Evolutionary conservation across 2,113 vertebrate genomes (phyloP).

Genomic region (Gadus macrocephalus): DNA sequence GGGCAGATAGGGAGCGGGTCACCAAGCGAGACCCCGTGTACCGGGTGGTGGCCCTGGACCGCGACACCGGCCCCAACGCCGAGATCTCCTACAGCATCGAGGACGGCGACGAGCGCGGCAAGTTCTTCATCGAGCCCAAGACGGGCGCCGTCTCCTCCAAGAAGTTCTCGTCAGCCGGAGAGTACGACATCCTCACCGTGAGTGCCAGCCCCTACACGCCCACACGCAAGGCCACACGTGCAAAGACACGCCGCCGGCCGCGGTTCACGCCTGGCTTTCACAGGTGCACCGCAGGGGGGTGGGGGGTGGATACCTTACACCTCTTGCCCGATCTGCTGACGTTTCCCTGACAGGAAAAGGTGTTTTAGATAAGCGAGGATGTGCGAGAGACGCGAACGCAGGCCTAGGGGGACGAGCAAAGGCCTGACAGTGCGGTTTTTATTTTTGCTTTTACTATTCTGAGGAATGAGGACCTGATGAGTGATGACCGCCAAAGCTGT

Average conservation of each 20-base stretch:
- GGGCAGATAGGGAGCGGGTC: constrained; percentile 76
- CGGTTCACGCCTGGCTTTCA: too few species aligned
- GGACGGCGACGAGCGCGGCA: constrained; percentile 89
- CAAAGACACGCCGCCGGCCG: neutral
- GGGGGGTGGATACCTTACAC: too few species aligned
- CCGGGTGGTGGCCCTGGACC: constrained; percentile 88
- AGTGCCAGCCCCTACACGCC: constrained; percentile 24
- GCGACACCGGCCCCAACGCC: constrained; percentile 87
- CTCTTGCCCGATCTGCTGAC: too few species aligned
- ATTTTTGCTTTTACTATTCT: too few species aligned
- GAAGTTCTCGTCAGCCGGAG: constrained; percentile 86
- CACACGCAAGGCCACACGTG: neutral
- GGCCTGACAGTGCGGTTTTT: too few species aligned
- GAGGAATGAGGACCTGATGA: too few species aligned
- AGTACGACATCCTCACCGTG: constrained; percentile 97
- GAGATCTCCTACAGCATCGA: constrained; percentile 98
- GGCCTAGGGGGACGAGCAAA: too few species aligned
- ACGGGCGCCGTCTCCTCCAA: constrained; percentile 93
- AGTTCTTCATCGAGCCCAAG: constrained; percentile 96
- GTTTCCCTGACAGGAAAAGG: too few species aligned
- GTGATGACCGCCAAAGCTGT: too few species aligned
- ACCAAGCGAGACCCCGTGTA: constrained; percentile 85
- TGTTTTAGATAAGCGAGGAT: too few species aligned
- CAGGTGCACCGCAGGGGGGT: too few species aligned
- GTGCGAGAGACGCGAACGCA: too few species aligned